Evolutionary conservation across 2,113 vertebrate species (phyloP), one percentile per base, ranked within the genome.

Genomic region (Plotosus lineatus): DNA sequence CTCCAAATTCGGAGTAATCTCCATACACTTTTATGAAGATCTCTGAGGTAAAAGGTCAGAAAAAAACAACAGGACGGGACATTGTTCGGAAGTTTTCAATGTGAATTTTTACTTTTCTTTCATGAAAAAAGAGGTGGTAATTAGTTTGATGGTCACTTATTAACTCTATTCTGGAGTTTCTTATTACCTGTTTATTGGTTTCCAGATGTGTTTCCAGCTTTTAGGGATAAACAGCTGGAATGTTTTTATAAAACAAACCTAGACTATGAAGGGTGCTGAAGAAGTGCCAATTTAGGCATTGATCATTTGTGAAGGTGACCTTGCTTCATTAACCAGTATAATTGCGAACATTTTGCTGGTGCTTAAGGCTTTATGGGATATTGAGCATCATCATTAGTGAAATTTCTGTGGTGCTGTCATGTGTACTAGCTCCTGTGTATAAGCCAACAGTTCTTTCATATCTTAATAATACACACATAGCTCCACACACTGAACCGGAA

Each of bases 1-100:
- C 72, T 78, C 50, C 51, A 81, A 88, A 86, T 81, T 73, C 76
- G 66, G 81, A 83, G 82, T 85, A 83, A 85, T 85, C 81, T 81
- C 26, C 17, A 28, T 31, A 79, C 60, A n/a, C n/a, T 17, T 50
- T 82, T 83, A 17, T 81, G 63, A 72, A 72, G 82, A 71, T 77
- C 26, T 3, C 12, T 21, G 58, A 78, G 58, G 58, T 74, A 78
- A 69, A 75, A 87, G 77, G 84, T 83, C 81, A 72, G 26, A 73
- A 50, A 78, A 48, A 81, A 55, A 40, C n/a, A 40, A 51, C 36
- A 44, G 42, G 74, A 82, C 55, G 38, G 10, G 40, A 40, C 51
- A 58, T 79, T 77, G 44, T 76, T 80, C 83, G 21, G 3, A 7
- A 51, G 55, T 77, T 78, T 50, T 53, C 9, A 26, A 61, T 71